Conservation (phyloP, 2,888 invertebrate species). For the Gari tellinella region DNA sequence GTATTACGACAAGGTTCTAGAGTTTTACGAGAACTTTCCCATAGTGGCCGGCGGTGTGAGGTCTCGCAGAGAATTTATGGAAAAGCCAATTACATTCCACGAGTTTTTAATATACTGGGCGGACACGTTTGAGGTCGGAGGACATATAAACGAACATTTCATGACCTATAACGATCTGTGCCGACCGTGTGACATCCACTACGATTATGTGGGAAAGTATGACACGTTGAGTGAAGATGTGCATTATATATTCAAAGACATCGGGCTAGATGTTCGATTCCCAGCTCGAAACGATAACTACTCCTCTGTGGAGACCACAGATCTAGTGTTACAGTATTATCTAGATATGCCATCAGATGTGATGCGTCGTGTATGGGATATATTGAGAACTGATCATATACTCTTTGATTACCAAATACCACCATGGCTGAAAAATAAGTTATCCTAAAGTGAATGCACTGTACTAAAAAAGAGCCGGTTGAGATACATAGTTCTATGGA, state of each 20-base stretch:
- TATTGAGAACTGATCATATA: slow-evolving; percentile 92
- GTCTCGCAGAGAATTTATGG: slow-evolving; percentile 80
- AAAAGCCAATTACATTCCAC: slow-evolving; percentile 93
- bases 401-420: slow-evolving; percentile 89
- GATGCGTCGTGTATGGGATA: slow-evolving; percentile 66
- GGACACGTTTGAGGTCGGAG: slow-evolving; percentile 69
- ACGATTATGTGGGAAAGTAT: slow-evolving; percentile 95
- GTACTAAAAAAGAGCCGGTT: no score
- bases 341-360: slow-evolving; percentile 88
- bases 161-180: slow-evolving; percentile 92
- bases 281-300: slow-evolving; percentile 81
- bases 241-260: slow-evolving; percentile 82
- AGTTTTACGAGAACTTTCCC: slow-evolving; percentile 21
- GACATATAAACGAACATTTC: slow-evolving; percentile 93
- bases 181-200: slow-evolving; percentile 93
- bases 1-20: slow-evolving; percentile 5
- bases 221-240: slow-evolving; percentile 93
- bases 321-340: slow-evolving; percentile 90
- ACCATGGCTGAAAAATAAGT: slow-evolving; percentile 14
- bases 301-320: slow-evolving; percentile 88
- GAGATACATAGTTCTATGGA: no score
- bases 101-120: slow-evolving; percentile 94
- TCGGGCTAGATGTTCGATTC: slow-evolving; percentile 68
- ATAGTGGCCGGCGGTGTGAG: slow-evolving; percentile 3
- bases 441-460: no score